Conservation (phyloP, 2,888 invertebrate species). For the Pilophorus perplexus region DNA sequence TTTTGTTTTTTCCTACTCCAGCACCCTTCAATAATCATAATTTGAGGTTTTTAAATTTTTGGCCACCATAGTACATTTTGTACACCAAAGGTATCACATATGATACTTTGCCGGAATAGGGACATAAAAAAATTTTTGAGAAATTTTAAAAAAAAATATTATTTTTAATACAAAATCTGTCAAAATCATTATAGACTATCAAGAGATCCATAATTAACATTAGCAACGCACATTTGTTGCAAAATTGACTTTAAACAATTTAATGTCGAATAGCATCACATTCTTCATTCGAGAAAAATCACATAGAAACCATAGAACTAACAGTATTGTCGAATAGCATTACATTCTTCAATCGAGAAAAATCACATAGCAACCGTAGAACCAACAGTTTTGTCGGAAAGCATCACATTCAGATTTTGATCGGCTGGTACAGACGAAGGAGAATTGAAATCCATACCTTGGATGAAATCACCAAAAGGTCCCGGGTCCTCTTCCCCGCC, state of each 20-base stretch:
- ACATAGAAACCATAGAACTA: background rate
- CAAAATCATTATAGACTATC: background rate
- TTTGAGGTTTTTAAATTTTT: too few relatives aligned
- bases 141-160: background rate
- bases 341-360: background rate
- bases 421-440: too few relatives aligned
- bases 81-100: background rate
- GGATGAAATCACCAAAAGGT: too few relatives aligned
- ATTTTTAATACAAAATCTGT: background rate
- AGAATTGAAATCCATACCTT: too few relatives aligned
- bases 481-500: too few relatives aligned
- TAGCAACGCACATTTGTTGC: background rate
- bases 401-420: background rate
- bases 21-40: too few relatives aligned
- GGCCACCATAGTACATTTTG: background rate
- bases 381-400: background rate
- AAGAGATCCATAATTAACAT: too few relatives aligned
- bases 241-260: background rate
- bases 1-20: too few relatives aligned
- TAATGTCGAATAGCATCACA: conserved; percentile 1
- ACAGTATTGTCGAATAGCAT: background rate
- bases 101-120: background rate
- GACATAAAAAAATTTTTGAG: background rate
- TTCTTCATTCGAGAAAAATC: background rate
- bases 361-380: background rate